Evolutionary conservation across 2,888 invertebrate species (phyloP), one percentile per base, ranked within the genome.

Genomic region (Pseudoips prasinana): DNA sequence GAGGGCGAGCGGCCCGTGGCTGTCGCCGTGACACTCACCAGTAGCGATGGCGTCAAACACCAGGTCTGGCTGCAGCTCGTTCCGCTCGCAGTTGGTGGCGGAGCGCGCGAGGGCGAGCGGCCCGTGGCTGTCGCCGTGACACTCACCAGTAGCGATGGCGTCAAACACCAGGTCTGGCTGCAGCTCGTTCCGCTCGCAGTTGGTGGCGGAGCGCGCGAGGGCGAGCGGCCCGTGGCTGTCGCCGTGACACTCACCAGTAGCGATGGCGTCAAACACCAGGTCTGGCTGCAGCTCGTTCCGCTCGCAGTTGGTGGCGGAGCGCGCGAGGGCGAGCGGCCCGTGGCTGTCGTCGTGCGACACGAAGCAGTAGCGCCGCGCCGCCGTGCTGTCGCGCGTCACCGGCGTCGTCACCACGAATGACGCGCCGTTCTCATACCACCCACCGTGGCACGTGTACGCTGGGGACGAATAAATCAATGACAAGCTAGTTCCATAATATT

Each of bases 381-480:
- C 92, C 42, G 91, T 91, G 36, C 92, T 91, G 63, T 92, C 89
- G 33, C 93, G 90, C 40, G 92, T 91, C 58, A 93, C 82, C 10
- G 94, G 94, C 30, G 94, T 94, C 34, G 94, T 93, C 73, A 96
- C 95, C 56, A 96, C 92, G 80, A 94, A 96, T 70, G 94, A 94
- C 33, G 95, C 95, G 49, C 94, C 95, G 71, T 94, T 94, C 76
- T 96, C 96, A 64, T 94, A 92, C 96, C 96, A 96, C 25, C 94
- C 92, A 29, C 96, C 96, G 77, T 96, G 96, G 76, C 96, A 96
- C 22, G 95, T 94, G 87, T 96, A 96, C 39, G 95, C 96, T 96
- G 85, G 8, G 77, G 6, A 18, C 6, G n/a, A n/a, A n/a, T n/a
- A n/a, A n/a, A n/a, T n/a, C n/a, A n/a, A n/a, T n/a, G n/a, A n/a